A percentile compares a stretch with the other conserved stretches of the same genome.
phyloP scores from a whole-genome alignment of 2,888 invertebrate species.

The Amiota communis region DNA sequence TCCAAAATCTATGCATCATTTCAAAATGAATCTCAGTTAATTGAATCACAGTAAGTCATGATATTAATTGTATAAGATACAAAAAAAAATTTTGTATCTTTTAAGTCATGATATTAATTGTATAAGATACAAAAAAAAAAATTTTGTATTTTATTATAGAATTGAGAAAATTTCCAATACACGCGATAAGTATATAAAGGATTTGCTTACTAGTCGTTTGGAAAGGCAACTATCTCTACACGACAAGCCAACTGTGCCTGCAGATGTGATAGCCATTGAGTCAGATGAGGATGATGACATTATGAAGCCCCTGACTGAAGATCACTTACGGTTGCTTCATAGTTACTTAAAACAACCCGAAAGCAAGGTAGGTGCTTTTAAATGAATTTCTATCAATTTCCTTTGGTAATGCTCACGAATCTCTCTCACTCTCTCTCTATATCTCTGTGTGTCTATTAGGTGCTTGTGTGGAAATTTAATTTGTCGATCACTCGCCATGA shows the following conservation, averaged over 20 bases:
- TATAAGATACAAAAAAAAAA: too few species aligned
- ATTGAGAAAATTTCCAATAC: slow-evolving; percentile 56
- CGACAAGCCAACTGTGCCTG: not conserved
- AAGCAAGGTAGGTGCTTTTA: slow-evolving; percentile 78
- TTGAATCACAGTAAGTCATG: slow-evolving; percentile 10
- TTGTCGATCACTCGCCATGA: slow-evolving; percentile 84
- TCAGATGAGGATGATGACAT: not conserved
- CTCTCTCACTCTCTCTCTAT: not conserved
- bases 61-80: not conserved
- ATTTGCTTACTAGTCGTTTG: slow-evolving; percentile 72
- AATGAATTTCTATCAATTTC: not conserved
- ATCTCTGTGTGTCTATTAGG: slow-evolving; percentile 46
- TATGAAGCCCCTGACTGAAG: slow-evolving; percentile 75
- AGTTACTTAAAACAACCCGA: slow-evolving; percentile 77
- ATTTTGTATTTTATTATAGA: not conserved
- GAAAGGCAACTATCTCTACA: slow-evolving; percentile 44
- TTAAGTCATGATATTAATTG: not conserved
- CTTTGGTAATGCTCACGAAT: not conserved
- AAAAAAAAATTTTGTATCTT: too few species aligned
- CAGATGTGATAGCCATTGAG: not conserved
- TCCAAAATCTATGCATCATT: slow-evolving; percentile 53
- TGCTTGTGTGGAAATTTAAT: slow-evolving; percentile 74
- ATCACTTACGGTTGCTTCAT: slow-evolving; percentile 78
- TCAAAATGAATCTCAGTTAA: not conserved
- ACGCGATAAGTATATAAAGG: slow-evolving; percentile 74